Base-by-base conservation (phyloP, 2,888 invertebrate genomes). In the Thymelicus sylvestris region DNA sequence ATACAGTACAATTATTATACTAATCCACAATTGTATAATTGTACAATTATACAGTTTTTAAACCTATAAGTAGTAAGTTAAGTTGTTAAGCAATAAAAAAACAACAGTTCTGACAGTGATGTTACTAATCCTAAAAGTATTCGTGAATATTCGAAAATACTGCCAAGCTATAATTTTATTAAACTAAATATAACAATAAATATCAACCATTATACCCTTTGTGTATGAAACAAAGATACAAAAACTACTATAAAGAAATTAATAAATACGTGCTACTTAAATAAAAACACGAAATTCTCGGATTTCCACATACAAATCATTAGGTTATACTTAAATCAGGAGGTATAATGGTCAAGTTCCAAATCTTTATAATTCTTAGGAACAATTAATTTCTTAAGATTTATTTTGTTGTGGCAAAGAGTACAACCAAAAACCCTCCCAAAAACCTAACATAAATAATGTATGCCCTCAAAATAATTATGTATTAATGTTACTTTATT, bases 11-110 rank as follows among this genome's bases (percentile, higher is more conserved):
- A 31, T 31, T 31, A 31, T 31, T 31, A 31, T 31, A 31, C 31
- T 5, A 31, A 5, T 31, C 55, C 24, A 24, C 24, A 52, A 52
- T 19, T 52, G 8, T 44, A 44, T 7, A 8, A 52, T 19, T 10
- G 10, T 55, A 24, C 12, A 24, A 55, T 5, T 19, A 55, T 55
- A 55, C 24, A 55, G 24, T 55, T 8, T 24, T 55, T 55, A 24
- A 24, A 12, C 7, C 24, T 55, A 24, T 55, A 55, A 55, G 24
- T 55, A 55, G 55, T 55, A 55, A 24, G 55, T 55, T 24, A 55
- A 24, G n/a, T 7, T 15, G 12, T 44, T 19, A 19, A 6, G 13
- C 12, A 48, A 48, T 15, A 10, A 55, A 55, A 24, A 55, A 55
- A 15, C 7, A 52, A 55, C 55, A 55, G 19, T 31, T 55, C 24